Evolutionary conservation across 2,797 vertebrate genomes (phyloP).

Genomic region (Bradypodion pumilum): DNA sequence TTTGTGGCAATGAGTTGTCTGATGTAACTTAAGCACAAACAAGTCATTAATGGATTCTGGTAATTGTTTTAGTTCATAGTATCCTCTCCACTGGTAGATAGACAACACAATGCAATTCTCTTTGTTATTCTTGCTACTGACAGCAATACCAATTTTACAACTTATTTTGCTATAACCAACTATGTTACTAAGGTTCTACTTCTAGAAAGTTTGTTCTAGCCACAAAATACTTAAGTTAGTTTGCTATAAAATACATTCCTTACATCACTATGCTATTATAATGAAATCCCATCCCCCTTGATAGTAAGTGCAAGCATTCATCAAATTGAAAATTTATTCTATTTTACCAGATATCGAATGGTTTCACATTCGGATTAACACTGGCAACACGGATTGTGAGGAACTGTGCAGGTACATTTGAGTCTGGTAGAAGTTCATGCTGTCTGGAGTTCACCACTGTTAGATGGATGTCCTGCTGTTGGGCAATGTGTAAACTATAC

Average conservation of each 20-base stretch:
- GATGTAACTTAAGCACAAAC: too few species aligned
- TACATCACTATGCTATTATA: background rate
- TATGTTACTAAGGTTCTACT: too few species aligned
- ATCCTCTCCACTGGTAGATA: background rate
- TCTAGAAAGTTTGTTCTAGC: too few species aligned
- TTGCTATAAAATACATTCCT: background rate
- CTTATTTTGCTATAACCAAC: background rate
- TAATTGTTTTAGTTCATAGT: too few species aligned
- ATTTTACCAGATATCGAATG: slow-evolving; percentile 88
- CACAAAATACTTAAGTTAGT: background rate
- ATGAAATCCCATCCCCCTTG: background rate
- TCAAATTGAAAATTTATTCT: background rate
- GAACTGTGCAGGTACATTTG: slow-evolving; percentile 85
- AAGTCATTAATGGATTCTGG: too few species aligned
- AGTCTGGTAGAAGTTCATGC: slow-evolving; percentile 87
- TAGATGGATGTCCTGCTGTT: slow-evolving; percentile 88
- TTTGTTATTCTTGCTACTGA: background rate
- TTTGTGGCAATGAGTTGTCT: too few species aligned
- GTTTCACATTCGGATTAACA: slow-evolving; percentile 77
- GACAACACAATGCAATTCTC: background rate
- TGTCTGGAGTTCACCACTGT: slow-evolving; percentile 87
- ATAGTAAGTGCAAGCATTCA: background rate
- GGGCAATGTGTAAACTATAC: slow-evolving; percentile 84
- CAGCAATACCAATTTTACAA: background rate
- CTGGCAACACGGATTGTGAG: slow-evolving; percentile 88